phyloP scores from a whole-genome alignment of 2,888 invertebrate species.

The Rhabditoides inermis region DNA sequence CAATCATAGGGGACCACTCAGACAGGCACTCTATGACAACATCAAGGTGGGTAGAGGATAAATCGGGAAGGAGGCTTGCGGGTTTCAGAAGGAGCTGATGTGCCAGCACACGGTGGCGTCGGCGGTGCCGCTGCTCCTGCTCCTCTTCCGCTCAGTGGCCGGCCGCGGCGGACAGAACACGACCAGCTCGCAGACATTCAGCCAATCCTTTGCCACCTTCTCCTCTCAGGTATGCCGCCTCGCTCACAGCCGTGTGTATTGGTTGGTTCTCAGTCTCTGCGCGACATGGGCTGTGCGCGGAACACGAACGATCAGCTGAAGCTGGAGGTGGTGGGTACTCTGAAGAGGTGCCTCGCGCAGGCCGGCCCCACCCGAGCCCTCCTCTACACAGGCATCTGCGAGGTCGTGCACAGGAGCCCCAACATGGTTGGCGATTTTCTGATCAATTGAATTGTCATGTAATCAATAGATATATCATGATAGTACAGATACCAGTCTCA shows the following conservation, averaged over 20 bases:
- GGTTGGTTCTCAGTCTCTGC: slow-evolving; percentile 4
- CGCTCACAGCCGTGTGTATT: too few relatives aligned
- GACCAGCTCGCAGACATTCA: slow-evolving; percentile 12
- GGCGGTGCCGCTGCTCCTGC: slow-evolving; percentile 22
- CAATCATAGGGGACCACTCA: too few relatives aligned
- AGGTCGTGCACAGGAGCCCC: not conserved
- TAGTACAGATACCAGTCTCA: too few relatives aligned
- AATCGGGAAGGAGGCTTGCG: too few relatives aligned
- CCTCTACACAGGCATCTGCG: not conserved
- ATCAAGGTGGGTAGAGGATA: too few relatives aligned
- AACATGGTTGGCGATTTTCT: too few relatives aligned
- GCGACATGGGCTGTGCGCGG: slow-evolving; percentile 17
- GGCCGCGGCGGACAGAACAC: slow-evolving; percentile 11
- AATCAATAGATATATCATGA: too few relatives aligned
- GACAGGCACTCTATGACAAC: too few relatives aligned
- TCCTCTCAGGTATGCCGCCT: slow-evolving; percentile 13
- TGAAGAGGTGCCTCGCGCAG: slow-evolving; percentile 19
- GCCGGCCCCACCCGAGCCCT: slow-evolving; percentile 11
- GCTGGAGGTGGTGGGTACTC: slow-evolving; percentile 21
- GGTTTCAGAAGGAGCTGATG: slow-evolving; percentile 18
- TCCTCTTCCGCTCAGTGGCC: slow-evolving; percentile 20
- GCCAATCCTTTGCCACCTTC: slow-evolving; percentile 29
- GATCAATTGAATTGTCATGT: too few relatives aligned
- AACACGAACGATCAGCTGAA: slow-evolving; percentile 17
- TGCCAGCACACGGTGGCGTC: slow-evolving; percentile 15